These are phyloP conservation scores for Peromyscus melanophrys DNA, from an alignment of 2,797 vertebrate species.

Conservation along the genomic window DNA sequence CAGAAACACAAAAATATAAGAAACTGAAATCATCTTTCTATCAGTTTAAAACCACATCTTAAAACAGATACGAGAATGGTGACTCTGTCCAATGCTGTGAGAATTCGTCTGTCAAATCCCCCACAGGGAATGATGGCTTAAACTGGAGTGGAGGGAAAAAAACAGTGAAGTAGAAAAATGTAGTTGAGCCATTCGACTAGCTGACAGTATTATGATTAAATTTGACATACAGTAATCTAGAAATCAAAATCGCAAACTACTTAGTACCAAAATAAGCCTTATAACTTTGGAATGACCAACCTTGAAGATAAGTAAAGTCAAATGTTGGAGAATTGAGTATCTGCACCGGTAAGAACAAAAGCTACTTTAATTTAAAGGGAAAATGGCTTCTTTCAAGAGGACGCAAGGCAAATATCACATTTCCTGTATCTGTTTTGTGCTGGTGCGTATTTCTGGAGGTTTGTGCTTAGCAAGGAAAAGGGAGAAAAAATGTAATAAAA, in stretches of 20 bases:
- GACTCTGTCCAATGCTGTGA: constrained; percentile 65
- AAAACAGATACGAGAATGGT: constrained; percentile 66
- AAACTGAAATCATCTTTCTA: constrained; percentile 46
- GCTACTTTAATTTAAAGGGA: constrained; percentile 36
- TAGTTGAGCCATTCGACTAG: not conserved
- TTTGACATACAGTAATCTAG: constrained; percentile 78
- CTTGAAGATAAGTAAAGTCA: constrained; percentile 77
- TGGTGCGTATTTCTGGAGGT: not conserved
- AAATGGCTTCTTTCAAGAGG: not conserved
- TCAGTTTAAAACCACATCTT: constrained; percentile 48
- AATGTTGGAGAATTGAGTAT: constrained; percentile 52
- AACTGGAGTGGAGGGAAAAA: constrained; percentile 64
- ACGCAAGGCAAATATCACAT: not conserved
- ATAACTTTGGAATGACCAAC: constrained; percentile 70
- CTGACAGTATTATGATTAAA: constrained; percentile 77
- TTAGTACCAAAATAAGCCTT: constrained; percentile 76
- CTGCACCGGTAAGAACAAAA: constrained; percentile 69
- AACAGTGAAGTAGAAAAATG: constrained; percentile 74
- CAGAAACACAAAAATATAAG: constrained; percentile 8
- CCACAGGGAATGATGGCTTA: constrained; percentile 65
- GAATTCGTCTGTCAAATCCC: constrained; percentile 75
- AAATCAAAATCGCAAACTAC: constrained; percentile 81
- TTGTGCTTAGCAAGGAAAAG: not conserved
- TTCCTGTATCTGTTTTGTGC: not conserved
- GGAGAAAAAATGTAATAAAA: constrained; percentile 42